These are phyloP conservation scores for Gasterosteus nipponicus DNA, from an alignment of 2,113 vertebrate genomes.

Conservation along the genomic window DNA sequence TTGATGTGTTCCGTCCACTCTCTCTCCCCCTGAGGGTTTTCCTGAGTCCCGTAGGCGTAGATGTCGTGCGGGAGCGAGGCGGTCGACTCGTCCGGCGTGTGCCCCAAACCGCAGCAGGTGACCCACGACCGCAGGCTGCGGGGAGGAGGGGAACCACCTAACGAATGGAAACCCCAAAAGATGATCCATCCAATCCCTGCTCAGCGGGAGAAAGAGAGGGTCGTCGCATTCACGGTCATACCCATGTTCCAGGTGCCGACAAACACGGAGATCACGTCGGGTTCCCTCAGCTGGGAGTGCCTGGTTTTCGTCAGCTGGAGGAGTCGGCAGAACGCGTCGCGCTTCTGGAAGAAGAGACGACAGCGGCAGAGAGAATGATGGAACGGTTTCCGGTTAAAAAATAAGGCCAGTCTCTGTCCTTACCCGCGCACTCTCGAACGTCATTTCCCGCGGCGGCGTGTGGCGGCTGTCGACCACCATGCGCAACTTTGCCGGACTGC, in stretches of 20 bases:
- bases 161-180: background rate
- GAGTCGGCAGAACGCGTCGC: conserved; percentile 88
- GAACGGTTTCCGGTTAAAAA: background rate
- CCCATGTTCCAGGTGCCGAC: conserved; percentile 92
- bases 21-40: conserved; percentile 88
- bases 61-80: conserved; percentile 85
- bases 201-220: background rate
- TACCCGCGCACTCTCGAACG: conserved; percentile 84
- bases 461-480: conserved; percentile 83
- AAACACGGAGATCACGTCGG: conserved; percentile 87
- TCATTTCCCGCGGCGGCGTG: conserved; percentile 82
- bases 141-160: conserved; percentile 85
- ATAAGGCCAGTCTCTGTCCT: background rate
- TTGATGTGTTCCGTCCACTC: conserved; percentile 89
- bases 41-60: conserved; percentile 89
- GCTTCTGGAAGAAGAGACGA: conserved; percentile 76
- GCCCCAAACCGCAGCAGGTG: conserved; percentile 85
- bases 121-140: conserved; percentile 86
- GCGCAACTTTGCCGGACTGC: conserved; percentile 80
- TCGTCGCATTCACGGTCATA: conserved; percentile 59
- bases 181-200: background rate
- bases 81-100: conserved; percentile 81
- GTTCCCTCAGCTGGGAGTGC: conserved; percentile 82
- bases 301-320: conserved; percentile 87
- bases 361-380: conserved; percentile 1